phyloP scores from a whole-genome alignment of 2,113 vertebrate genomes.

The Actenoides hombroni region DNA sequence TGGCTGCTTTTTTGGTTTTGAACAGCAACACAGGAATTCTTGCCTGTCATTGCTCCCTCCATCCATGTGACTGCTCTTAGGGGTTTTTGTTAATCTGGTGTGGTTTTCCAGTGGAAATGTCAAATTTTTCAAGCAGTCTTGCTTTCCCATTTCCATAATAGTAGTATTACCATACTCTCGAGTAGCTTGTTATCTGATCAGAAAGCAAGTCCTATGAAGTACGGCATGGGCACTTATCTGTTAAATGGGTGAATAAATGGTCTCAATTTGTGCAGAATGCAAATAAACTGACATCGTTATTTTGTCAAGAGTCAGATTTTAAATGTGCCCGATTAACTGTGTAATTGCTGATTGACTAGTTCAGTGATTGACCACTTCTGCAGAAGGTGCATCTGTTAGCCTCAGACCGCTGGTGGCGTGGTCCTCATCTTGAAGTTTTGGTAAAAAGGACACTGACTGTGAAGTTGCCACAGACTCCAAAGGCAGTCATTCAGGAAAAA shows the following conservation, averaged over 20 bases:
- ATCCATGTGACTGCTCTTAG: background rate
- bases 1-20: background rate
- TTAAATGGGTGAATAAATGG: background rate
- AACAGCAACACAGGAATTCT: background rate
- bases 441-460: background rate
- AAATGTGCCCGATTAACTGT: background rate
- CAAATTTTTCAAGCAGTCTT: background rate
- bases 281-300: background rate
- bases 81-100: background rate
- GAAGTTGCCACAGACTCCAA: background rate
- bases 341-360: background rate
- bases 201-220: background rate
- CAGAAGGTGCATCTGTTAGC: background rate
- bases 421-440: background rate
- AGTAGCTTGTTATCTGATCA: background rate
- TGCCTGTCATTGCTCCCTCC: background rate
- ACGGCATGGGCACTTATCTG: background rate
- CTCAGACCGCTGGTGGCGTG: background rate
- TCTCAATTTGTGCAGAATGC: background rate
- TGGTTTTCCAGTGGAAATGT: background rate
- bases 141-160: background rate
- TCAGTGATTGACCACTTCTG: background rate
- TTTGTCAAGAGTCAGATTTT: background rate
- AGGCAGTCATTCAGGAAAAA: background rate
- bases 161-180: background rate